These are phyloP conservation scores for Ichneumoninae sp. DNA, from an alignment of 2,888 invertebrate species.

Conservation along the genomic window DNA sequence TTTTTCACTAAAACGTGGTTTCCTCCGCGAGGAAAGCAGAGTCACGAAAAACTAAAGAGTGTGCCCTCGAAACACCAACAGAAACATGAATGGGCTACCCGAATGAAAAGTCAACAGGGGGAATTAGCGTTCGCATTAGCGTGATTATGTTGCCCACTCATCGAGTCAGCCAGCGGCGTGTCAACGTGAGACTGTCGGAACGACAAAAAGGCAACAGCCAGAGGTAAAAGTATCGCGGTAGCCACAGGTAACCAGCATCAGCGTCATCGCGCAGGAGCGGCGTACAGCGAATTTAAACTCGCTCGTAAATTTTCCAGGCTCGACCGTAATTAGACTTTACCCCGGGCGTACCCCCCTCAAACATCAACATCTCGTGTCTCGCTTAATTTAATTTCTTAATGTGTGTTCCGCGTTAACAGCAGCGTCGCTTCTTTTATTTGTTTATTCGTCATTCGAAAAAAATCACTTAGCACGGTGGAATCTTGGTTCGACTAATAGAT, in stretches of 20 bases:
- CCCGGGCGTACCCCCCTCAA: background rate
- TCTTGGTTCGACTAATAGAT: background rate
- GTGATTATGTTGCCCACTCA: constrained; percentile 50
- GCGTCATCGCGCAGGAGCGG: background rate
- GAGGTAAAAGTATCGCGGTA: constrained; percentile 5
- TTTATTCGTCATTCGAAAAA: background rate
- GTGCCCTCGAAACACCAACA: constrained; percentile 22
- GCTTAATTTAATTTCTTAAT: constrained; percentile 52
- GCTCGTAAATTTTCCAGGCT: constrained; percentile 39
- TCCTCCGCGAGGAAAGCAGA: constrained; percentile 6
- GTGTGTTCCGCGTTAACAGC: constrained; percentile 35
- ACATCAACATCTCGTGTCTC: constrained; percentile 3
- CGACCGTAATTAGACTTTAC: constrained; percentile 39
- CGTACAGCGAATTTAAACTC: constrained; percentile 39
- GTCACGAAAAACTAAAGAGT: constrained; percentile 22
- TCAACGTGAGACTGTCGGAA: background rate
- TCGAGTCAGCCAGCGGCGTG: constrained; percentile 5
- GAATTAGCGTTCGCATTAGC: constrained; percentile 56
- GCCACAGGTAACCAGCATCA: constrained; percentile 24
- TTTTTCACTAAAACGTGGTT: background rate
- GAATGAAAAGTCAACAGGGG: constrained; percentile 22
- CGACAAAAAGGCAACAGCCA: constrained; percentile 4
- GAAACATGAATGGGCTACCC: background rate
- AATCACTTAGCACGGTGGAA: background rate
- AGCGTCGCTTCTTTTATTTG: constrained; percentile 1